Base-by-base conservation (phyloP, 1,140 invertebrate genomes). In the Aphelinus certus region DNA sequence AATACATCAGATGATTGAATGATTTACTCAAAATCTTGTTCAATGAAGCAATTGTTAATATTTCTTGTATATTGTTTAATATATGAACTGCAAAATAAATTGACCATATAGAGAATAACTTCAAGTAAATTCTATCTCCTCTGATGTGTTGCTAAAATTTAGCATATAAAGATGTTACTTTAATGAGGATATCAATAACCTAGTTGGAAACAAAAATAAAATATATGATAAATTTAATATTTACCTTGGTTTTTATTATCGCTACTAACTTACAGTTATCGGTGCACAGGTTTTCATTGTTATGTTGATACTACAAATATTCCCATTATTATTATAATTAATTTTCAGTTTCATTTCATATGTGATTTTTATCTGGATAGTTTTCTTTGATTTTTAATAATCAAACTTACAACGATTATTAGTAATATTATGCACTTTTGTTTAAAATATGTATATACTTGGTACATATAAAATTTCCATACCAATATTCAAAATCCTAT, bases 221-320 rank as follows among this genome's bases (percentile, higher is more conserved):
- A 75, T 75, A 75, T 75, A 71, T 75, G 45, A 71, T 75, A 75
- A 75, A 75, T 75, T 75, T 71, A 75, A 75, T 75, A 71, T 75
- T 75, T 71, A 75, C 68, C 68, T 75, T 75, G 61, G 57, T 65
- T 75, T 60, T 42, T 53, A 53, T 57, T 75, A 75, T 70, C 47
- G 46, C 60, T 63, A 75, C 10, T 46, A 69, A 58, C 55, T 70
- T 75, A 70, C 47, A 63, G 57, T 58, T 64, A 65, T 70, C 7
- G 10, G 46, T 75, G 65, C 47, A 70, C 7, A 48, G 42, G 63
- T n/a, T 63, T 75, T 66, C 9, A 65, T 51, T 75, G 26, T 56
- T 45, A 65, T 65, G 63, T 58, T 53, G 53, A 58, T 65, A 57
- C 58, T 60, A 26, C 26, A 69, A 68, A 7, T 9, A 71, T 2